Conservation (phyloP, 2,888 invertebrate species). For the Macaria notata region DNA sequence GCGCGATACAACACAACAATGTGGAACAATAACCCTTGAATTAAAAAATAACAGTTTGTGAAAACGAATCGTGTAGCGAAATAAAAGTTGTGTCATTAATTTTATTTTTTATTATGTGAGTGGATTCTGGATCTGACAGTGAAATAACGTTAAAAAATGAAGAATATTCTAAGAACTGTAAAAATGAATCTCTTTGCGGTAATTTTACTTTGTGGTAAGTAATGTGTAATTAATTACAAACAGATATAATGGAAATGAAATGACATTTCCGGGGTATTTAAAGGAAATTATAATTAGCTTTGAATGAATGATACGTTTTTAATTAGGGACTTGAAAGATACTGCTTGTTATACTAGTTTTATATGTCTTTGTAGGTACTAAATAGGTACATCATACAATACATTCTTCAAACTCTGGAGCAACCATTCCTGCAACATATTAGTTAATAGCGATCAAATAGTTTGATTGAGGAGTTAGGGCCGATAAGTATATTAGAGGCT, state of each 20-base stretch:
- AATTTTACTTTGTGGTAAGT: slow-evolving; percentile 72
- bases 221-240: neutral
- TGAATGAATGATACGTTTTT: no score
- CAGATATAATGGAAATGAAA: neutral
- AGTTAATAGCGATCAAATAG: slow-evolving; percentile 1
- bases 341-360: no score
- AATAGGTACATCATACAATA: no score
- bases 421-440: neutral
- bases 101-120: slow-evolving; percentile 58
- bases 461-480: neutral
- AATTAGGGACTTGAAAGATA: no score
- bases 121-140: slow-evolving; percentile 35
- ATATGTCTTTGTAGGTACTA: no score
- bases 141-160: slow-evolving; percentile 41
- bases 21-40: slow-evolving; percentile 39
- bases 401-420: neutral
- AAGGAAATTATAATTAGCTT: neutral
- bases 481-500: slow-evolving; percentile 4
- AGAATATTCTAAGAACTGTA: slow-evolving; percentile 44
- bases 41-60: slow-evolving; percentile 22
- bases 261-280: neutral
- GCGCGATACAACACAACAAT: slow-evolving; percentile 61
- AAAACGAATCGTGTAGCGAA: slow-evolving; percentile 34
- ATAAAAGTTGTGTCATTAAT: slow-evolving; percentile 27
- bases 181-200: slow-evolving; percentile 70